Evolutionary conservation across 2,797 vertebrate genomes (phyloP), one percentile per base, ranked within the genome.

Genomic region (Bufotes viridis): DNA sequence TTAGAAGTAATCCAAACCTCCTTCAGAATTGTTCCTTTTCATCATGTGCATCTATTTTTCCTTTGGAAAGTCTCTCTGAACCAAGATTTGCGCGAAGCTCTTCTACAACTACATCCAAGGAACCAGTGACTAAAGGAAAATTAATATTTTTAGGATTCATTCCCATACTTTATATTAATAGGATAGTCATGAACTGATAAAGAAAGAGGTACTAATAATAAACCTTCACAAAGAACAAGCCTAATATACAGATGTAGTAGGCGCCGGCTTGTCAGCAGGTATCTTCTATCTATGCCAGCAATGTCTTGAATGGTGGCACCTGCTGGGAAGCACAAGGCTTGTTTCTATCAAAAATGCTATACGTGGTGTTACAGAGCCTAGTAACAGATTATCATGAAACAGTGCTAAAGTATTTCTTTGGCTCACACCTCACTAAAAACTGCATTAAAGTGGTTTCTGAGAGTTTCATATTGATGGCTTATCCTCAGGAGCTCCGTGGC

Each of bases 31-130:
- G 60, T 87, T 78, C 80, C 86, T 65, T 86, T 86, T 49, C 63
- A 78, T 86, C 79, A 78, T 89, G 78, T 89, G 88, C 84, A 87
- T 89, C 63, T 89, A 70, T 87, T 89, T 87, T 89, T 89, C 80
- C 88, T 61, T 81, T 89, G 88, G 88, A 89, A 89, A 89, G 72
- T 78, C 63, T 78, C 78, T 85, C 74, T 63, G 78, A 70, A 87
- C 34, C 74, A 29, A 75, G 60, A 60, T 65, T 80, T 84, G 75
- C 53, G 42, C 15, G 75, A 72, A 58, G 75, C 34, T 83, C 85
- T 78, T 89, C 53, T 83, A 58, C 34, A 87, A 79, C 80, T 72
- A 53, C 55, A 29, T 89, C 88, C 88, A 89, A 87, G 88, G 84
- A 83, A 86, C n/a, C 53, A 24, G 72, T 89, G 88, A 89, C 81